These are phyloP conservation scores for Tauraco hartlaubi DNA, from an alignment of 2,797 vertebrate genomes.

Conservation along the genomic window DNA sequence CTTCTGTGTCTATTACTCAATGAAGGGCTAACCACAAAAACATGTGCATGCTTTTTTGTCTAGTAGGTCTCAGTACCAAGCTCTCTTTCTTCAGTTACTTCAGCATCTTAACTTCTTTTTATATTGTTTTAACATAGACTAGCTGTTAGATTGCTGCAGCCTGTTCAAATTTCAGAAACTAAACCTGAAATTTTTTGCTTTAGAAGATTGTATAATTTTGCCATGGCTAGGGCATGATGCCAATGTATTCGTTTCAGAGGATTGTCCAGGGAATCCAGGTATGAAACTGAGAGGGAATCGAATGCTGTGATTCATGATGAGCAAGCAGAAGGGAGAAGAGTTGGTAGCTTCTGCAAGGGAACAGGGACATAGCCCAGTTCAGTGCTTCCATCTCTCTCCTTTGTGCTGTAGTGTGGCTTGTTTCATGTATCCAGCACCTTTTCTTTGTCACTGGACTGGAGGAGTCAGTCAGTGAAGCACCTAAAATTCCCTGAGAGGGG, in stretches of 20 bases:
- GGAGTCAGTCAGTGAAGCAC: neutral
- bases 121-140: neutral
- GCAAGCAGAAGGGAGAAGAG: neutral
- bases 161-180: neutral
- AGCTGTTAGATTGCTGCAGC: neutral
- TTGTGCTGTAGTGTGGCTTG: neutral
- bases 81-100: neutral
- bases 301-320: neutral
- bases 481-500: neutral
- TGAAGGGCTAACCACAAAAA: slow-evolving; percentile 17
- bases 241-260: neutral
- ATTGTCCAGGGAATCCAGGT: neutral
- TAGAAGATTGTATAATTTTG: neutral
- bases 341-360: neutral
- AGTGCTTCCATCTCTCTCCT: neutral
- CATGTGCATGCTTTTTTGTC: neutral
- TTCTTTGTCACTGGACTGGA: neutral
- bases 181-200: neutral
- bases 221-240: neutral
- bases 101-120: neutral
- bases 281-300: neutral
- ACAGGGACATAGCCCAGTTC: neutral
- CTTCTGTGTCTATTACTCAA: neutral
- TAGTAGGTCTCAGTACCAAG: neutral
- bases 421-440: neutral